phyloP scores from a whole-genome alignment of 2,113 vertebrate genomes.

The Triplophysa tibetana region DNA sequence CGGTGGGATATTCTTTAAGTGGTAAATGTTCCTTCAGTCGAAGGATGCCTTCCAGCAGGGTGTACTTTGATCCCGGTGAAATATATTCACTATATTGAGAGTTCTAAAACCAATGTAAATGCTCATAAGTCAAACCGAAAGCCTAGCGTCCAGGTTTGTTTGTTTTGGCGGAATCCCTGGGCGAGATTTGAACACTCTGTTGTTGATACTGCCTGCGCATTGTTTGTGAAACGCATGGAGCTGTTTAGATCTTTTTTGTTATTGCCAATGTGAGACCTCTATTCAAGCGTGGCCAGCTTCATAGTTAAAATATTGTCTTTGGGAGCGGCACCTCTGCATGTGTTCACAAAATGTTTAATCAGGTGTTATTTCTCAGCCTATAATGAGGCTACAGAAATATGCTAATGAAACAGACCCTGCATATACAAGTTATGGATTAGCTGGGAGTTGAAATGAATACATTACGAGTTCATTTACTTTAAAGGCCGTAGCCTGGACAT shows the following conservation, averaged over 20 bases:
- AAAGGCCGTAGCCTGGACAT: constrained; percentile 29
- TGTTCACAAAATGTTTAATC: constrained; percentile 43
- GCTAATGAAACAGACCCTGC: constrained; percentile 42
- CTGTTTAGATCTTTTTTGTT: constrained; percentile 19
- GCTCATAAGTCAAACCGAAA: constrained; percentile 7
- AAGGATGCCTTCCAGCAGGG: constrained; percentile 17
- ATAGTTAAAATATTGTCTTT: constrained; percentile 1
- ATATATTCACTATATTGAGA: constrained; percentile 7
- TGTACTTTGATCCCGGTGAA: constrained; percentile 19
- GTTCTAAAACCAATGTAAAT: constrained; percentile 37
- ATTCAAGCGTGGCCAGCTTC: constrained; percentile 31
- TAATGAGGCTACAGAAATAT: constrained; percentile 43
- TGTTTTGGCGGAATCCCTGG: constrained; percentile 7
- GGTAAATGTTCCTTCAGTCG: constrained; percentile 16
- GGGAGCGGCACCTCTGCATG: constrained; percentile 20
- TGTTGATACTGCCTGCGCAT: constrained; percentile 10
- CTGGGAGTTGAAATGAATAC: constrained; percentile 24
- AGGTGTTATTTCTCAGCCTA: constrained; percentile 36
- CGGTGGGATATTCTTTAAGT: constrained; percentile 25
- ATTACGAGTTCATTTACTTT: constrained; percentile 34
- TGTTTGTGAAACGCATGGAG: constrained; percentile 23
- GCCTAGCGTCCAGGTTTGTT: constrained; percentile 21
- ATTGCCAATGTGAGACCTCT: constrained; percentile 18
- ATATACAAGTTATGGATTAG: constrained; percentile 23
- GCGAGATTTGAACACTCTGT: constrained; percentile 32